Conservation (phyloP, 2,888 invertebrate genomes). For the Megalurothrips usitatus region DNA sequence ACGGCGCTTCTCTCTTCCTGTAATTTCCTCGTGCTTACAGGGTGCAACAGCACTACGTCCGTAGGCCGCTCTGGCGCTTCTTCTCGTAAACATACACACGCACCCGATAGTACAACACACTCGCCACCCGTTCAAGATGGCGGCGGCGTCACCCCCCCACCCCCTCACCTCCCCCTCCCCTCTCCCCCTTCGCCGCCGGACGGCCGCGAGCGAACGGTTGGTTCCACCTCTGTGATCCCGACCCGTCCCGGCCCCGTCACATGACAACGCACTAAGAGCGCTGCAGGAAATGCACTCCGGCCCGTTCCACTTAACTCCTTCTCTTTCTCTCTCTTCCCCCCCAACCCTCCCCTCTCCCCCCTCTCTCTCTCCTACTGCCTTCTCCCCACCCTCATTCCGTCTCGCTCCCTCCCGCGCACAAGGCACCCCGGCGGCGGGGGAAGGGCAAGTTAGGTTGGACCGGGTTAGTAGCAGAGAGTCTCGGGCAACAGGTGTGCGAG, state of each 20-base stretch:
- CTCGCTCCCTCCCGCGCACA: neutral
- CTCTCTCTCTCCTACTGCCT: no score
- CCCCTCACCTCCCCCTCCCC: neutral
- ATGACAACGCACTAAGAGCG: neutral
- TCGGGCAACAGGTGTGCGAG: slow-evolving; percentile 13
- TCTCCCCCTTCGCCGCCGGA: neutral
- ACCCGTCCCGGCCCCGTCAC: neutral
- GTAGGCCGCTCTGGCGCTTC: no score
- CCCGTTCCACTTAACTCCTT: neutral
- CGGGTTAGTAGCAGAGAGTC: neutral
- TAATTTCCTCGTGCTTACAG: neutral
- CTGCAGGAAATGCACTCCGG: neutral
- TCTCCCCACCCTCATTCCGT: no score
- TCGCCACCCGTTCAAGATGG: slow-evolving; percentile 3
- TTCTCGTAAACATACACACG: neutral
- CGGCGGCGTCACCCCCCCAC: neutral
- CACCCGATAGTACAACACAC: neutral
- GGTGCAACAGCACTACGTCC: neutral
- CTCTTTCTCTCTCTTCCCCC: no score
- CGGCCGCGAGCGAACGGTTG: slow-evolving; percentile 1
- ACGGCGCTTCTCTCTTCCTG: neutral
- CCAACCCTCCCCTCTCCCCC: no score
- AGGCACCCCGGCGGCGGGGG: neutral
- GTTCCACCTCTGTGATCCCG: slow-evolving; percentile 21
- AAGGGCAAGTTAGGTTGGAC: neutral